Base-by-base conservation (phyloP, 2,888 invertebrate species). In the Cotesia congregata region DNA sequence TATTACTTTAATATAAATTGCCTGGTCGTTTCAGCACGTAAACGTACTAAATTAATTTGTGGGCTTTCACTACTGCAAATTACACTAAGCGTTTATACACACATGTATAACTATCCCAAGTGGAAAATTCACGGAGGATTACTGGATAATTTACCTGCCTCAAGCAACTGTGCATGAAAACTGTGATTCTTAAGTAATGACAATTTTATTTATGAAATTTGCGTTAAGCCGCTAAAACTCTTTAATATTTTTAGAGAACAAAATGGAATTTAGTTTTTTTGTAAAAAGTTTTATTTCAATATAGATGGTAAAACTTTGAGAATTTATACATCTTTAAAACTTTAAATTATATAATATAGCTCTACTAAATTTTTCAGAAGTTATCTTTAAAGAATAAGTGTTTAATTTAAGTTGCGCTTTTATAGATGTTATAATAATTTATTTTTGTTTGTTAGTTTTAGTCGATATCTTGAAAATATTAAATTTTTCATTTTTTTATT, bases 41-140 rank as follows among this genome's bases (percentile, higher is more conserved):
- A 15, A 3, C 7, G 62, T 62, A 20, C 62, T 62, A 62, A 62
- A 62, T 62, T 62, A 15, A 62, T 62, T 62, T 62, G 7, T 6
- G 15, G 17, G 2, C 1, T 62, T 62, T 62, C 9, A 15, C 62
- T 62, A 62, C 15, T 62, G 6, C 20, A 6, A 62, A 62, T 62
- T 62, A 62, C 15, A 62, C 15, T 62, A n/a, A 62, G 62, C 15
- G 62, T 15, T 62, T 17, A 62, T 6, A 20, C 7, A 62, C 6
- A 62, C 15, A 20, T 62, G 17, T 17, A 3, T n/a, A 62, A 12
- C 50, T 50, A 12, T 12, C 50, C 6, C 17, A 20, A 62, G 20
- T 62, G 20, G 62, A 62, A 62, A 62, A 9, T 62, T 62, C 15
- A 62, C 62, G 62, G 17, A 7, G 62, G 20, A 62, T 62, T 62